phyloP scores from a whole-genome alignment of 2,888 invertebrate genomes.

The Nymphalis urticae region DNA sequence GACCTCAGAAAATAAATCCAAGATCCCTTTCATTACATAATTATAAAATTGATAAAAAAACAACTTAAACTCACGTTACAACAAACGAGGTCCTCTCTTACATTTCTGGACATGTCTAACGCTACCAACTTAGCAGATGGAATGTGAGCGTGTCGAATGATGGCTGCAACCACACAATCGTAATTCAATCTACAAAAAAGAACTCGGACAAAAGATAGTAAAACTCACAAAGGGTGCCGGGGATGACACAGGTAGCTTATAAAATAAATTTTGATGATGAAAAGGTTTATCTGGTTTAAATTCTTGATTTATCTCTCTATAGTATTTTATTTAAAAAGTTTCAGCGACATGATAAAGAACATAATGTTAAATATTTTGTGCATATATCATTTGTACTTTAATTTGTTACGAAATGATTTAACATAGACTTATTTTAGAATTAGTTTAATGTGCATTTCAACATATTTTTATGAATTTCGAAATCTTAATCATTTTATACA shows the following conservation, averaged over 20 bases:
- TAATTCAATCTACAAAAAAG: constrained; percentile 70
- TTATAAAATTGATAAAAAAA: not conserved
- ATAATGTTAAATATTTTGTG: too few relatives aligned
- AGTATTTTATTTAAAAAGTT: not conserved
- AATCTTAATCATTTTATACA: too few relatives aligned
- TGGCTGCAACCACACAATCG: constrained; percentile 69
- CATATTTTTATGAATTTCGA: too few relatives aligned
- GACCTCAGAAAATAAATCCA: not conserved
- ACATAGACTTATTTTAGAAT: too few relatives aligned
- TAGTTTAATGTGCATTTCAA: too few relatives aligned
- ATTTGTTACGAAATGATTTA: too few relatives aligned
- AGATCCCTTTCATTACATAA: not conserved
- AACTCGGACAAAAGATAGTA: constrained; percentile 65
- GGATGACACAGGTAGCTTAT: constrained; percentile 76
- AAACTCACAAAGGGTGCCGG: constrained; percentile 63
- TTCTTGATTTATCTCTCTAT: constrained; percentile 3
- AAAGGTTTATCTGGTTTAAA: not conserved
- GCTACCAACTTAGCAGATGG: constrained; percentile 71
- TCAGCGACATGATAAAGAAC: not conserved
- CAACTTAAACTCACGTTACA: not conserved
- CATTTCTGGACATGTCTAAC: constrained; percentile 39
- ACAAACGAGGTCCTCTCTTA: constrained; percentile 9
- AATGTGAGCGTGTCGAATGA: constrained; percentile 73
- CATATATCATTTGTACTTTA: too few relatives aligned
- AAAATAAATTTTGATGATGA: constrained; percentile 37